Percentiles rank a stretch among this genome's conserved stretches.
Conservation (phyloP, 1,140 invertebrate species). For the Aporrectodea caliginosa region DNA sequence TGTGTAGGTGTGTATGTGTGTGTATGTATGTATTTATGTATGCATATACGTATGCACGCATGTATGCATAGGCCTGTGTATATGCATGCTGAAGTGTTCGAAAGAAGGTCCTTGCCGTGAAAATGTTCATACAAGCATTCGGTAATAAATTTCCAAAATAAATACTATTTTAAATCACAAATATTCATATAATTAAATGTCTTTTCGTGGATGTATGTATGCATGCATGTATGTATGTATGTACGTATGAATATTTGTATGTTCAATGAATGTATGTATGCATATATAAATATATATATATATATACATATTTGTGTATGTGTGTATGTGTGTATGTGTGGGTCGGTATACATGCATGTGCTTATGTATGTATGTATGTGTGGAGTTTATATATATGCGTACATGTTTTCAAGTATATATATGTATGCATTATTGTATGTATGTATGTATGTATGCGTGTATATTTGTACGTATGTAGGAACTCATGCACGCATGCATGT, state of each 20-base stretch:
- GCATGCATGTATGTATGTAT: neutral
- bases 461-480: neutral
- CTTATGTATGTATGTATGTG: neutral
- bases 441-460: neutral
- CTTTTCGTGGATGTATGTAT: neutral
- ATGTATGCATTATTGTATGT: neutral
- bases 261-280: neutral
- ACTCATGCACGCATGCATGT: neutral
- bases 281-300: neutral
- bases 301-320: neutral
- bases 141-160: too few species aligned
- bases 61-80: neutral
- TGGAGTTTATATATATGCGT: neutral
- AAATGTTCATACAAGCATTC: too few species aligned
- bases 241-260: neutral
- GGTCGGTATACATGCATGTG: neutral
- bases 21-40: neutral
- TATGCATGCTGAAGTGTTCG: neutral
- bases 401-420: neutral
- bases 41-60: neutral
- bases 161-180: too few species aligned
- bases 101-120: too few species aligned
- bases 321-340: too few species aligned
- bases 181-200: neutral
- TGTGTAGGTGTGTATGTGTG: neutral